A percentile compares a stretch with the other conserved stretches of the same genome.
Evolutionary conservation across 2,113 vertebrate genomes (phyloP).

Genomic region (Hipposideros armiger): DNA sequence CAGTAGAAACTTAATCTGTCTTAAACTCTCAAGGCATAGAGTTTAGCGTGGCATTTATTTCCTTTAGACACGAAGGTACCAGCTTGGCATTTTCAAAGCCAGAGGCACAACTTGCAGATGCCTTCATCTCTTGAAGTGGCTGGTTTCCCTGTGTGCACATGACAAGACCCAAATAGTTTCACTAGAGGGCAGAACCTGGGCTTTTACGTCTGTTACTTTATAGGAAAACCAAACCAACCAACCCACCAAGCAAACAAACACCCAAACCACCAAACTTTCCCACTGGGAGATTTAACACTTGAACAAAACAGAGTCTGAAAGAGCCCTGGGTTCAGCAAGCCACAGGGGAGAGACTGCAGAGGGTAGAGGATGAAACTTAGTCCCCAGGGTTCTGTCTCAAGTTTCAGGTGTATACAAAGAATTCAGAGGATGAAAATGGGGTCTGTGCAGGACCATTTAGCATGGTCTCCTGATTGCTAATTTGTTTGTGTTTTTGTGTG

Average conservation of each 20-base stretch:
- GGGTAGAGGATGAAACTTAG: background rate
- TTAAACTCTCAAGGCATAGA: conserved; percentile 15
- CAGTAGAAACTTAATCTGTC: conserved; percentile 40
- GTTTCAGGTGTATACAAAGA: background rate
- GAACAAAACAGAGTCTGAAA: background rate
- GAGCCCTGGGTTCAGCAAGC: background rate
- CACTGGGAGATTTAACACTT: background rate
- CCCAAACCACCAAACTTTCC: background rate
- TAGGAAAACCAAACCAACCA: background rate
- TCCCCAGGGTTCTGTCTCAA: background rate
- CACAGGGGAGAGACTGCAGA: background rate
- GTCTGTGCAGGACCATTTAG: background rate
- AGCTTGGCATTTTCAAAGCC: conserved; percentile 67
- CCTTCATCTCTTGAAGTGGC: background rate
- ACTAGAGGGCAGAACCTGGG: background rate
- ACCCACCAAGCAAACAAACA: background rate
- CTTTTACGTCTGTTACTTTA: conserved; percentile 35
- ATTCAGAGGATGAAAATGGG: background rate
- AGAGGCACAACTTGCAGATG: conserved; percentile 37
- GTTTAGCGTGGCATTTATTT: conserved; percentile 49
- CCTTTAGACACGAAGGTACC: conserved; percentile 47
- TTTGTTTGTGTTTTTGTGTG: background rate
- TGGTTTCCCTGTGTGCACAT: conserved; percentile 10
- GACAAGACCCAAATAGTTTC: background rate
- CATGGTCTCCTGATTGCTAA: background rate